These are phyloP conservation scores for Sympetrum striolatum DNA, from an alignment of 2,888 invertebrate species.

Conservation along the genomic window DNA sequence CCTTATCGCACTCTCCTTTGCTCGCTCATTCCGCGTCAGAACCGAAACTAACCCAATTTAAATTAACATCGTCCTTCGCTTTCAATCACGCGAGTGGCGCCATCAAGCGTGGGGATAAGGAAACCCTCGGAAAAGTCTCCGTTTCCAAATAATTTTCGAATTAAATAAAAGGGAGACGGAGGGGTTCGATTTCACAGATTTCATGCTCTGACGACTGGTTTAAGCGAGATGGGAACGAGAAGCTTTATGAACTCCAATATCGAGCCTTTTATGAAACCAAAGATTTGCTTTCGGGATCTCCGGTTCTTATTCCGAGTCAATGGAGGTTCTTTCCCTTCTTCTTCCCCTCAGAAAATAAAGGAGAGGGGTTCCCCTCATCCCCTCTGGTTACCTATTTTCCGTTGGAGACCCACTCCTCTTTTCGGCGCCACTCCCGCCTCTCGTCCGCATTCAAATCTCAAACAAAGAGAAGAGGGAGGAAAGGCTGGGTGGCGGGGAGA, in stretches of 20 bases:
- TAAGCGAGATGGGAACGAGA: not conserved
- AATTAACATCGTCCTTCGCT: conserved; percentile 14
- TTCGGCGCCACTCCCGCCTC: not conserved
- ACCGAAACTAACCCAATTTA: conserved; percentile 18
- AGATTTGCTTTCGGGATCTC: not conserved
- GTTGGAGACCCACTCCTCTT: not conserved
- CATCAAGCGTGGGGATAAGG: not conserved
- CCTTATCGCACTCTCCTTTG: not conserved
- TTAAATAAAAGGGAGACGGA: not conserved
- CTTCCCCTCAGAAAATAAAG: not conserved
- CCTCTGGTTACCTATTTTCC: not conserved
- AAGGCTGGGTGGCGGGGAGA: conserved; percentile 13
- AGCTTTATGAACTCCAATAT: not conserved
- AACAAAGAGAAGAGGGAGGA: conserved; percentile 10
- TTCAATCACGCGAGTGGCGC: conserved; percentile 6
- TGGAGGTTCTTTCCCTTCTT: not conserved
- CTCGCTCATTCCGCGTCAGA: not conserved
- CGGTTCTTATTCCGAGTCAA: conserved; percentile 22
- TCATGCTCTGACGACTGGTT: conserved; percentile 1
- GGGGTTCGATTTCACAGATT: conserved; percentile 35
- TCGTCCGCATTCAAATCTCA: conserved; percentile 29
- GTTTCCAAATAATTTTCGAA: not conserved
- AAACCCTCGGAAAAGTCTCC: not conserved
- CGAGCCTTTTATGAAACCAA: not conserved
- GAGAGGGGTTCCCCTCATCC: not conserved